A percentile compares a stretch with the other conserved stretches of the same genome.
phyloP scores from a whole-genome alignment of 2,113 vertebrate species.

The Ceyx cyanopectus region DNA sequence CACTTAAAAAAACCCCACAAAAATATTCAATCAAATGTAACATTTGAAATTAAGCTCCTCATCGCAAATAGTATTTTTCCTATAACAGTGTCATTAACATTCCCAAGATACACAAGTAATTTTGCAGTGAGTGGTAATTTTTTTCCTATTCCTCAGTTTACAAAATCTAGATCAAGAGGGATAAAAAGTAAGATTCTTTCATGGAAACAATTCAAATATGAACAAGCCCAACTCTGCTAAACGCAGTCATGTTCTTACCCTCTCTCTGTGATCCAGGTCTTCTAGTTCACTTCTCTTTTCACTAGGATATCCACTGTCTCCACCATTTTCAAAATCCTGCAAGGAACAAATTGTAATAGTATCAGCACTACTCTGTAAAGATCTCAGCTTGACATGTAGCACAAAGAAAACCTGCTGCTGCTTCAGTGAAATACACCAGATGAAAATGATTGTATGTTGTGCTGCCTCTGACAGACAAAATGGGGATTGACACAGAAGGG shows the following conservation, averaged over 20 bases:
- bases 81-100: background rate
- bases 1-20: background rate
- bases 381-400: background rate
- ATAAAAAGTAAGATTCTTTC: background rate
- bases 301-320: conserved; percentile 95
- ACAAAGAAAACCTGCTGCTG: background rate
- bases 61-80: background rate
- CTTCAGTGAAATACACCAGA: background rate
- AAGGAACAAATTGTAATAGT: background rate
- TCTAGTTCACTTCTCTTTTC: conserved; percentile 93
- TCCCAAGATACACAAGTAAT: background rate
- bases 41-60: background rate
- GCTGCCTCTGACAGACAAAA: background rate
- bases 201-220: background rate
- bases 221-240: background rate
- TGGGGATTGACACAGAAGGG: background rate
- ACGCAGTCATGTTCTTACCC: conserved; percentile 68
- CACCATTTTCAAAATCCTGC: conserved; percentile 91
- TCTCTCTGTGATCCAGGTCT: conserved; percentile 84
- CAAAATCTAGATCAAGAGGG: background rate
- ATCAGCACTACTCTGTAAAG: background rate
- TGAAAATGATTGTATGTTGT: background rate
- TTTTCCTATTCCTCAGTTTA: background rate
- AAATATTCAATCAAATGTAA: background rate
- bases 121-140: background rate